These are phyloP conservation scores for Anthophora plumipes DNA, from an alignment of 2,888 invertebrate species.

Conservation along the genomic window DNA sequence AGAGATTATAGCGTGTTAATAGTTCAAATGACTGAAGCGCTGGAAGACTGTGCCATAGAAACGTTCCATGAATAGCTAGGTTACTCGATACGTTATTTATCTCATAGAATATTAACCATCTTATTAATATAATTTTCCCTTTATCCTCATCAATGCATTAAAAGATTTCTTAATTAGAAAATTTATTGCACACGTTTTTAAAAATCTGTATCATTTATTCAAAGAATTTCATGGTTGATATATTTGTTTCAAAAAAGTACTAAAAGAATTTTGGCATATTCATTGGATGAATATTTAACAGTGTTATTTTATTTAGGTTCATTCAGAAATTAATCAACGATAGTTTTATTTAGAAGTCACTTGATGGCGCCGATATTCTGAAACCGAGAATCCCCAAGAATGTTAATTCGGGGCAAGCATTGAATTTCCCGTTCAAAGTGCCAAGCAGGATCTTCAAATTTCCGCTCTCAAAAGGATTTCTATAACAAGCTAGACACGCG, in stretches of 20 bases:
- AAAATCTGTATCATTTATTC: too few relatives aligned
- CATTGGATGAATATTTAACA: too few relatives aligned
- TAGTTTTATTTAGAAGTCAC: background rate
- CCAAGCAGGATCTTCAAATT: background rate
- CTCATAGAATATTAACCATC: too few relatives aligned
- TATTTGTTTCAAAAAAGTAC: too few relatives aligned
- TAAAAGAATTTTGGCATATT: too few relatives aligned
- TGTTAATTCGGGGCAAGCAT: background rate
- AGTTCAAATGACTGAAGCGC: slow-evolving; percentile 38
- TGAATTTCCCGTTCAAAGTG: background rate
- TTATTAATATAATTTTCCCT: background rate
- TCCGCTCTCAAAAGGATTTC: background rate
- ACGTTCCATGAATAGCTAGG: slow-evolving; percentile 14
- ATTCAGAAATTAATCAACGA: background rate
- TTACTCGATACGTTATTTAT: background rate
- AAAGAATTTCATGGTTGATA: too few relatives aligned
- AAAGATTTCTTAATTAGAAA: too few relatives aligned
- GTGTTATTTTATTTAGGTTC: too few relatives aligned
- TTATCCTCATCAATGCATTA: background rate
- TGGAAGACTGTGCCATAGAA: slow-evolving; percentile 25
- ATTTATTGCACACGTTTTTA: too few relatives aligned
- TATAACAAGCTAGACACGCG: background rate
- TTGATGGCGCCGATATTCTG: background rate
- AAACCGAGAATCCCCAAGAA: background rate
- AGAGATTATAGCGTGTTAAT: slow-evolving; percentile 59